Evolutionary conservation across 2,113 vertebrate genomes (phyloP).

Genomic region (Oreotragus oreotragus): DNA sequence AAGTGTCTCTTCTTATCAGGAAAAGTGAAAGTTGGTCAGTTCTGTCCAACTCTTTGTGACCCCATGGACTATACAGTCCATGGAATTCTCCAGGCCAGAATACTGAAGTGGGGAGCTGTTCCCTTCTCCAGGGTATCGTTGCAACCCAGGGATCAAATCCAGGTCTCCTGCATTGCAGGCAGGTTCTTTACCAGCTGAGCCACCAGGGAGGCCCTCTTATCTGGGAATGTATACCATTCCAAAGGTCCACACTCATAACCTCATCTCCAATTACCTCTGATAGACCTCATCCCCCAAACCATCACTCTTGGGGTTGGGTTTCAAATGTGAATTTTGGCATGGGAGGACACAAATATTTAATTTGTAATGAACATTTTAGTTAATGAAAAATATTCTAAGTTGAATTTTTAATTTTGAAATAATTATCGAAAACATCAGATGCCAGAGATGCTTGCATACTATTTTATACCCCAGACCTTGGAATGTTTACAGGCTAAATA

Average conservation of each 20-base stretch:
- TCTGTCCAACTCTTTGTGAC: not conserved
- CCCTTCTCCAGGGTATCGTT: not conserved
- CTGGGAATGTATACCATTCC: not conserved
- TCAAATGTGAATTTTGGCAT: not conserved
- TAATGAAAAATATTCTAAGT: not conserved
- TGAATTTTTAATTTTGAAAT: not conserved
- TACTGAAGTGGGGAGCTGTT: not conserved
- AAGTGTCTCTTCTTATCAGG: not conserved
- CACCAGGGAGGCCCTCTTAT: not conserved
- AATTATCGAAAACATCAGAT: not conserved
- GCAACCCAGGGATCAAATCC: not conserved
- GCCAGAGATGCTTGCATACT: not conserved
- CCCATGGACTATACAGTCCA: not conserved
- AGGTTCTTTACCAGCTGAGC: not conserved
- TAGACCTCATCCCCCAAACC: not conserved
- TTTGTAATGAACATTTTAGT: not conserved
- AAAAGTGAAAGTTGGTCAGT: not conserved
- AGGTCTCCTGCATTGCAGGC: not conserved
- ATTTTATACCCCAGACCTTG: not conserved
- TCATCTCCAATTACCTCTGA: not conserved
- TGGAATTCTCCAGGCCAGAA: not conserved
- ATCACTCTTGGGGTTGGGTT: not conserved
- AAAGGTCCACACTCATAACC: not conserved
- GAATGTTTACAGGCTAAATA: not conserved
- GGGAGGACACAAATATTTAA: not conserved